Conservation (phyloP, 2,113 vertebrate genomes). For the Thunnus maccoyii region DNA sequence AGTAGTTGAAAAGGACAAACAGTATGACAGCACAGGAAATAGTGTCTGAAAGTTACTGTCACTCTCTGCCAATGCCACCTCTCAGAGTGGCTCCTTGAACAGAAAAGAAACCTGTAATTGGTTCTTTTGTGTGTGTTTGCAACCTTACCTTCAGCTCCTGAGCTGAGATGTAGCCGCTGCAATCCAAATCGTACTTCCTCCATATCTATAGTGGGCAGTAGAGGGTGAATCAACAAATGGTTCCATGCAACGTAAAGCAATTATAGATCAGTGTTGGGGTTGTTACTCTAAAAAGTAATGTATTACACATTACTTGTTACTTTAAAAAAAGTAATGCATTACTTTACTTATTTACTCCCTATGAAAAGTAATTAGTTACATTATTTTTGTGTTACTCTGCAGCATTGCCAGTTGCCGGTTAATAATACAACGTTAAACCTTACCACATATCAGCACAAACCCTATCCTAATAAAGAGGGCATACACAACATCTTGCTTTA, state of each 20-base stretch:
- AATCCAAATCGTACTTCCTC: constrained; percentile 94
- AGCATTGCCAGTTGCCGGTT: no score
- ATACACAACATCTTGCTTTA: no score
- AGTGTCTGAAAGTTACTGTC: neutral
- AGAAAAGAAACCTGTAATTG: neutral
- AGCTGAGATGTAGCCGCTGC: constrained; percentile 96
- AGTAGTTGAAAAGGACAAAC: neutral
- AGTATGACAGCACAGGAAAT: constrained; percentile 1
- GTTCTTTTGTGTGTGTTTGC: neutral
- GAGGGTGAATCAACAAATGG: neutral
- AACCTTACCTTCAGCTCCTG: constrained; percentile 88
- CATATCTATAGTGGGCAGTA: constrained; percentile 89
- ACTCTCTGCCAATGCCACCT: neutral
- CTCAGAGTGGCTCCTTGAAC: neutral
- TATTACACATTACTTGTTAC: no score
- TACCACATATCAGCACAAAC: no score
- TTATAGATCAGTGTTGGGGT: neutral
- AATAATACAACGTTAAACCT: no score
- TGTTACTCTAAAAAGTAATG: no score
- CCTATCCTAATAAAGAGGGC: no score
- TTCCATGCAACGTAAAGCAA: neutral
- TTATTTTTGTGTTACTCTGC: no score
- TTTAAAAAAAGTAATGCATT: no score
- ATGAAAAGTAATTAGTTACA: no score
- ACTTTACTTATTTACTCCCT: no score